Base-by-base conservation (phyloP, 2,113 vertebrate species). In the Chelonoidis abingdonii region DNA sequence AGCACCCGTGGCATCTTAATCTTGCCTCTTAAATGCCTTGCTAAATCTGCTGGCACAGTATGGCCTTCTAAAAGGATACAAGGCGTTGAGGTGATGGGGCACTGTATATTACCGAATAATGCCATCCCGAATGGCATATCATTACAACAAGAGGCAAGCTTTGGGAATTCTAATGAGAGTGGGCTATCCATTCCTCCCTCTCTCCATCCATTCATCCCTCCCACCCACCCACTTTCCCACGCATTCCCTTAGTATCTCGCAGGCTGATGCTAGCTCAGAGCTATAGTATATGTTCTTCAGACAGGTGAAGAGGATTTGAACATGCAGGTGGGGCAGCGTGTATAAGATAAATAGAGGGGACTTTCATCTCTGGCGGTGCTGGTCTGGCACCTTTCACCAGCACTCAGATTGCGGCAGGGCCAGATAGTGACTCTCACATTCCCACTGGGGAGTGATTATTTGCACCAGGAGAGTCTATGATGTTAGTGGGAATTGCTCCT, bases 401-500 rank as follows among this genome's bases (percentile, higher is more conserved):
- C n/a, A 38, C 85, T 83, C 72, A 59, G 59, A 24, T 90, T 83
- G 0, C 3, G 52, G 80, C 24, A 4, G 65, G 75, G 84, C 21
- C 0, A 4, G n/a, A 9, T 14, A 24, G 81, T 41, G 57, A 47
- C 80, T 65, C 4, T 75, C 65, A 25, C 59, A 0, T 49, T 80
- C 31, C 35, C 52, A 9, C n/a, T 2, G 0, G 35, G 11, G 69
- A 79, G 44, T 27, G 47, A 72, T 31, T 57, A 10, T 35, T 69
- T 69, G 62, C 38, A 22, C 7, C 0, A 10, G 89, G 27, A 12
- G 78, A 50, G 53, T 35, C 85, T 92, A 1, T 10, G 84, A 84
- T 92, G 92, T 92, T 59, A 0, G 44, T 29, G 80, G 89, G 89
- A 54, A 22, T 82, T 54, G 62, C 21, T 93, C 44, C 54, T 89